Conservation (phyloP, 1,140 invertebrate genomes). For the Oryzaephilus surinamensis region DNA sequence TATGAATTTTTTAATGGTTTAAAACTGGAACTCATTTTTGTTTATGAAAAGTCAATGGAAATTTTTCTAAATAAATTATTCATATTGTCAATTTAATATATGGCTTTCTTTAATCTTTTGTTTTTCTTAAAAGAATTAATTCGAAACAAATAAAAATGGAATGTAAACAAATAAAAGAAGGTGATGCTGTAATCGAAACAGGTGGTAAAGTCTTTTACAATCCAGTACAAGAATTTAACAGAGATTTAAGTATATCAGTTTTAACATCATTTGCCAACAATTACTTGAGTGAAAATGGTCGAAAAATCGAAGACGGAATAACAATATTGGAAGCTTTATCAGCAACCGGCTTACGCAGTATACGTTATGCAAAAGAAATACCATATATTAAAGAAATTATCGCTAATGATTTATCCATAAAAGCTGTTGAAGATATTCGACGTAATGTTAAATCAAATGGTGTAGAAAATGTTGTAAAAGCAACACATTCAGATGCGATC, state of each 20-base stretch:
- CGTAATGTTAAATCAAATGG: constrained; percentile 72
- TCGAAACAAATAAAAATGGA: constrained; percentile 3
- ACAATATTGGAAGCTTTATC: constrained; percentile 87
- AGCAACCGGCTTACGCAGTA: constrained; percentile 88
- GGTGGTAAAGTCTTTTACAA: constrained; percentile 87
- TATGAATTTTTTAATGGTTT: too few species aligned
- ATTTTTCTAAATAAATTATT: too few species aligned
- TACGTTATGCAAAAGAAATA: constrained; percentile 94
- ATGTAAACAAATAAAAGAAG: constrained; percentile 48
- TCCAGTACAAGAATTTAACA: constrained; percentile 94
- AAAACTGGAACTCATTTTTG: too few species aligned
- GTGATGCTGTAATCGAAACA: constrained; percentile 60
- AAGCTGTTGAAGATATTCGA: constrained; percentile 78
- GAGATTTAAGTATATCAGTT: constrained; percentile 75
- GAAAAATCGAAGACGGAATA: constrained; percentile 45
- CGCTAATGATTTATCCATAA: constrained; percentile 88
- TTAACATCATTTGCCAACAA: constrained; percentile 46
- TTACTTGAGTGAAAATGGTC: constrained; percentile 27
- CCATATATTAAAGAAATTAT: constrained; percentile 69
- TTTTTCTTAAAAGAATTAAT: not conserved
- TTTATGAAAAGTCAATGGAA: too few species aligned
- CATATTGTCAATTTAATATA: too few species aligned
- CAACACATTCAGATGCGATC: constrained; percentile 72
- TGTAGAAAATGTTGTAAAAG: constrained; percentile 61
- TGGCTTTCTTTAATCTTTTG: too few species aligned